Conservation (phyloP, 2,888 invertebrate species). For the Hermodice carunculata region DNA sequence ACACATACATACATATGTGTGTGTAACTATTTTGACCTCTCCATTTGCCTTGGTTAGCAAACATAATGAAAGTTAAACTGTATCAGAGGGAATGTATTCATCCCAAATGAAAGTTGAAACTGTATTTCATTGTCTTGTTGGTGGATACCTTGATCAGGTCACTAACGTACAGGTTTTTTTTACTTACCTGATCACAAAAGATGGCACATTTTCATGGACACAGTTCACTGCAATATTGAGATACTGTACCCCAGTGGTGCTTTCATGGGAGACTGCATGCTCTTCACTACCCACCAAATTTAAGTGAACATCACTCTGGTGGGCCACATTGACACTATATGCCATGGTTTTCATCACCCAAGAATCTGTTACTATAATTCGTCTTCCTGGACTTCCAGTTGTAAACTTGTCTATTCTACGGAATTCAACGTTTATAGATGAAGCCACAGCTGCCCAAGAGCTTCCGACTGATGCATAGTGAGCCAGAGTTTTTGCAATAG, state of each 20-base stretch:
- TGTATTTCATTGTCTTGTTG: too few relatives aligned
- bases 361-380: constrained; percentile 77
- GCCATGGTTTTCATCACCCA: constrained; percentile 89
- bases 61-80: too few relatives aligned
- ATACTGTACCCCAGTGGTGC: constrained; percentile 81
- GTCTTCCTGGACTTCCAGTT: constrained; percentile 58
- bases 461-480: constrained; percentile 51
- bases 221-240: constrained; percentile 81
- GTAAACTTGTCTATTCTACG: constrained; percentile 73
- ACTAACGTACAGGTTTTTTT: too few relatives aligned
- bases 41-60: too few relatives aligned
- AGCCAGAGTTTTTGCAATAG: constrained; percentile 78
- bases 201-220: constrained; percentile 52
- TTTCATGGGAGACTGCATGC: constrained; percentile 75
- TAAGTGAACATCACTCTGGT: constrained; percentile 83
- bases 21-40: too few relatives aligned
- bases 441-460: constrained; percentile 80
- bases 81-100: too few relatives aligned
- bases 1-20: too few relatives aligned
- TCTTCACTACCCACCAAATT: constrained; percentile 78
- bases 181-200: constrained; percentile 71
- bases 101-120: too few relatives aligned
- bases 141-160: too few relatives aligned
- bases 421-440: constrained; percentile 81
- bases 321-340: constrained; percentile 80